phyloP scores from a whole-genome alignment of 2,797 vertebrate species.

The Molossus molossus region DNA sequence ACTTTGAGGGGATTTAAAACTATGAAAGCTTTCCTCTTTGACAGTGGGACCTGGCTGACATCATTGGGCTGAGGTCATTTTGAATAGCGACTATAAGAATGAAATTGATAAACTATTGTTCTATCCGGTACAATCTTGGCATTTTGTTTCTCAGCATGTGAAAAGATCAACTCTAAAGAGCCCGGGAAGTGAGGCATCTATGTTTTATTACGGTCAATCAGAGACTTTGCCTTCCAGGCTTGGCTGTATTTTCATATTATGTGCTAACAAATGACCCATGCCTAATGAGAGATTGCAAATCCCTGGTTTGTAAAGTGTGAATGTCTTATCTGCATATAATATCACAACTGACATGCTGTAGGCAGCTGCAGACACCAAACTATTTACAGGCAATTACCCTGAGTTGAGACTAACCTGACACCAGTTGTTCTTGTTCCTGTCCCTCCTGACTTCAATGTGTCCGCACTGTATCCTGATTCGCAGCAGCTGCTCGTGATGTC shows the following conservation, averaged over 20 bases:
- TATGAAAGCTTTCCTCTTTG: constrained; percentile 28
- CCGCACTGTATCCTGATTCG: neutral
- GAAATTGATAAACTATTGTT: constrained; percentile 26
- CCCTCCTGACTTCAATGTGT: constrained; percentile 12
- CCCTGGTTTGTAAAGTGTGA: neutral
- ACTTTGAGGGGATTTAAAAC: neutral
- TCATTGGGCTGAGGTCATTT: neutral
- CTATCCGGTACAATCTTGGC: neutral
- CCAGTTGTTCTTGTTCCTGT: neutral
- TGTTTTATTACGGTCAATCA: constrained; percentile 53
- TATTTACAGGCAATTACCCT: neutral
- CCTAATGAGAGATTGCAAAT: neutral
- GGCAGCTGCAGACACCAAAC: neutral
- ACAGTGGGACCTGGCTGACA: neutral
- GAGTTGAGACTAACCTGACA: neutral
- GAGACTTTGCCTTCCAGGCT: neutral
- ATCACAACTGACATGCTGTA: neutral
- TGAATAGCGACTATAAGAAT: neutral
- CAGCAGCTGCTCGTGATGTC: neutral
- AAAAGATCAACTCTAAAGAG: neutral
- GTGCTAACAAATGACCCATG: neutral
- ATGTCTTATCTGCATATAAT: neutral
- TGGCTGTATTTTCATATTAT: neutral
- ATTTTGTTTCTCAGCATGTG: constrained; percentile 41
- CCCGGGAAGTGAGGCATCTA: neutral